phyloP scores from a whole-genome alignment of 2,113 vertebrate species.

The Calypte anna region DNA sequence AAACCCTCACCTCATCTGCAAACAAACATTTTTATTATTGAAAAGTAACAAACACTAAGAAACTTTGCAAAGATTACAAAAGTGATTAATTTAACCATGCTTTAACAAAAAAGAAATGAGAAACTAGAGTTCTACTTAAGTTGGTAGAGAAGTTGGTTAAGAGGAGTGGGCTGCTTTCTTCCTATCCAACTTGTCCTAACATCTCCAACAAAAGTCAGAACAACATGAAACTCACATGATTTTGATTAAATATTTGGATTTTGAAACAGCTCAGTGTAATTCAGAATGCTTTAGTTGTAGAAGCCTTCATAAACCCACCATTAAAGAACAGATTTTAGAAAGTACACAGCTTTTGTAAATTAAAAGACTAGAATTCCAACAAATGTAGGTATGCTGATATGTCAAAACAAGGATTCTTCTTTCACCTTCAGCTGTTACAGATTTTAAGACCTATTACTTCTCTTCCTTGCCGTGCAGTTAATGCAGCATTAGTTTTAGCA shows the following conservation, averaged over 20 bases:
- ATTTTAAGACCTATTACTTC: not conserved
- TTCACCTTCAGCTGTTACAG: not conserved
- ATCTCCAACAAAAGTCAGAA: not conserved
- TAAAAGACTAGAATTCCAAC: not conserved
- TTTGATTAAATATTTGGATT: not conserved
- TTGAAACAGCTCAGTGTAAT: not conserved
- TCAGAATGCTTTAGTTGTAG: not conserved
- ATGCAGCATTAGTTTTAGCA: not conserved
- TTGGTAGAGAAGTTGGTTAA: not conserved
- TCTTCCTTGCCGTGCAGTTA: not conserved
- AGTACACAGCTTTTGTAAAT: not conserved
- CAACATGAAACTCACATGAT: not conserved
- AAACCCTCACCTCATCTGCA: not conserved
- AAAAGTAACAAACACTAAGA: not conserved
- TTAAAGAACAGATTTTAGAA: not conserved
- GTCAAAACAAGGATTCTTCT: not conserved
- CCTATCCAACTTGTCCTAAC: not conserved
- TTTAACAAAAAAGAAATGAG: not conserved
- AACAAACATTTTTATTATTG: not conserved
- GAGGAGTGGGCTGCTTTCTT: not conserved
- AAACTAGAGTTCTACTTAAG: not conserved
- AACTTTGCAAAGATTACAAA: not conserved
- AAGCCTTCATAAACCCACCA: not conserved
- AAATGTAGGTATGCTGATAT: not conserved
- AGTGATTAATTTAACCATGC: not conserved